phyloP scores from a whole-genome alignment of 2,888 invertebrate genomes.

The Drosophila parthenogenetica region DNA sequence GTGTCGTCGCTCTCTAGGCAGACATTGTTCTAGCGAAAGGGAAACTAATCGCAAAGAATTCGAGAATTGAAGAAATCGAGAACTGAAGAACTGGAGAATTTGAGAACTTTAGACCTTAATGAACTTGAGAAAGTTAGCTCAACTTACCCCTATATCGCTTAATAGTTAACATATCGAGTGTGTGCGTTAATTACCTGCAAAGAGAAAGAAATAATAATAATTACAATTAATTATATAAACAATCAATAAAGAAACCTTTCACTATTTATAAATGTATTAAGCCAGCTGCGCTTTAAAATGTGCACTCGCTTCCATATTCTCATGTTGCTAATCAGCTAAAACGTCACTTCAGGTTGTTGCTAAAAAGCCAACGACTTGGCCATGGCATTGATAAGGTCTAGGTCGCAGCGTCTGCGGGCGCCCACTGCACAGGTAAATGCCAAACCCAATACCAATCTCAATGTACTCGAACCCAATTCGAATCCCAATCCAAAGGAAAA shows the following conservation, averaged over 20 bases:
- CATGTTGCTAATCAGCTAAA: constrained; percentile 42
- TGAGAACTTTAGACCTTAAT: not conserved
- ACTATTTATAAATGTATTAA: not conserved
- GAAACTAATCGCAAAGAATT: constrained; percentile 43
- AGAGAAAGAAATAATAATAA: constrained; percentile 17
- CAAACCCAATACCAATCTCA: constrained; percentile 13
- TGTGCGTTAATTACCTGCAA: constrained; percentile 69
- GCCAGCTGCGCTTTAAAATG: constrained; percentile 25
- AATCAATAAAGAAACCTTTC: constrained; percentile 14
- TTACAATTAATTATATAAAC: not conserved
- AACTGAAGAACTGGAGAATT: constrained; percentile 5
- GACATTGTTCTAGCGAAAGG: constrained; percentile 55
- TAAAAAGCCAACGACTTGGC: constrained; percentile 35
- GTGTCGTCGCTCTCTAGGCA: constrained; percentile 26
- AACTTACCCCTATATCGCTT: constrained; percentile 73
- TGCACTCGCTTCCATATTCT: not conserved
- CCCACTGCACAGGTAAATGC: constrained; percentile 56
- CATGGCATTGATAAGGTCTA: constrained; percentile 65
- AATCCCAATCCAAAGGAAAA: not conserved
- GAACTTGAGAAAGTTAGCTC: constrained; percentile 23
- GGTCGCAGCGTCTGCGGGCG: constrained; percentile 63
- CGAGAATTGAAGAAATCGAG: constrained; percentile 7
- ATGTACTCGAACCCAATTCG: constrained; percentile 6
- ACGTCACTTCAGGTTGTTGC: constrained; percentile 48
- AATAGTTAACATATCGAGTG: constrained; percentile 66